A percentile compares a stretch with the other conserved stretches of the same genome.
These are phyloP conservation scores for Meteorus colon DNA, from an alignment of 2,888 invertebrate genomes.

Conservation along the genomic window DNA sequence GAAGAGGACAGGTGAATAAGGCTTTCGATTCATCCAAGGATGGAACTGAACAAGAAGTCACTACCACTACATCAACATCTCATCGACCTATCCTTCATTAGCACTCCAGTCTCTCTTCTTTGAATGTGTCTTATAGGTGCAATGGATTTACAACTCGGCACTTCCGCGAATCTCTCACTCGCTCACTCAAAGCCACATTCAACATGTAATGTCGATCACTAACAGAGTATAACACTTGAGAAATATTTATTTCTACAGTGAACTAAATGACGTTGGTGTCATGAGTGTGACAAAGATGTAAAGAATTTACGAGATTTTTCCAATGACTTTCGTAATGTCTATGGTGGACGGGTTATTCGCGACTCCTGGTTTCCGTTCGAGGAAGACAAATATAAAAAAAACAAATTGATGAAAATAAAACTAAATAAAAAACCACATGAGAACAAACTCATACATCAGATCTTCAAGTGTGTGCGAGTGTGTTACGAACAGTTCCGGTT, in stretches of 20 bases:
- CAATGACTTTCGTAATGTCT: conserved; percentile 7
- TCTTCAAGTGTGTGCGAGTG: not conserved
- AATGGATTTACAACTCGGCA: not conserved
- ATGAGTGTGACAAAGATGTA: not conserved
- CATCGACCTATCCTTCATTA: conserved; percentile 67
- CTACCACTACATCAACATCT: not conserved
- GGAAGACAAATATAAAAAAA: not conserved
- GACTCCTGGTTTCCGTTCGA: not conserved
- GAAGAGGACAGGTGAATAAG: conserved; percentile 60
- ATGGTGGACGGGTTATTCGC: not conserved
- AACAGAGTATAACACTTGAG: not conserved
- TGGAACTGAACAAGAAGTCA: conserved; percentile 50
- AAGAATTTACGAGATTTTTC: conserved; percentile 4
- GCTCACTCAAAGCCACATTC: not conserved
- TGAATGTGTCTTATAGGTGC: conserved; percentile 27
- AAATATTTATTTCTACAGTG: not conserved
- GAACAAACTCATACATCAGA: not conserved
- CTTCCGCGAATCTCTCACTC: conserved; percentile 10
- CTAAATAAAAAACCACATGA: not conserved
- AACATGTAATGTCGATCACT: conserved; percentile 4
- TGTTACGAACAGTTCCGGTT: conserved; percentile 13
- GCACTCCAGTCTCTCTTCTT: conserved; percentile 64
- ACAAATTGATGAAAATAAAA: not conserved
- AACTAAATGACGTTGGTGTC: not conserved
- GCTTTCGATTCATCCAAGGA: conserved; percentile 30